Evolutionary conservation across 2,888 invertebrate genomes (phyloP).

Genomic region (Dryomyza anilis): DNA sequence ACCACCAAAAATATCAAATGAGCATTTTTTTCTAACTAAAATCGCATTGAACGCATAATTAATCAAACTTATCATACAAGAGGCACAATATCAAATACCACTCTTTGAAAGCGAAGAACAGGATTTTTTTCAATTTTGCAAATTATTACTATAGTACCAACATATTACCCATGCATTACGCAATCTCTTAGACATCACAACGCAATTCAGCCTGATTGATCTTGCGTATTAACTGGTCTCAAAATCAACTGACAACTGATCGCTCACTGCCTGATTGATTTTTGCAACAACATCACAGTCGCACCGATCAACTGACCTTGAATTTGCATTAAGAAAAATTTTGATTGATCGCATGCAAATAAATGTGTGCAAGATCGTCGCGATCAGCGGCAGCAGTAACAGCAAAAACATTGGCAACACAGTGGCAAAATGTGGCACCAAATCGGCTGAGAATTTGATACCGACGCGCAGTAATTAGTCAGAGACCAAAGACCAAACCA

Average conservation of each 20-base stretch:
- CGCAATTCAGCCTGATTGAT: conserved; percentile 7
- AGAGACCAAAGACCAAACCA: not conserved
- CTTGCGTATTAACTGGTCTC: not conserved
- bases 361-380: conserved; percentile 7
- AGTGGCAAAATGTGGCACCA: conserved; percentile 38
- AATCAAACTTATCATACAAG: too few species aligned
- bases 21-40: too few species aligned
- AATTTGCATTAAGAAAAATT: conserved; percentile 51
- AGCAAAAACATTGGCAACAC: conserved; percentile 9
- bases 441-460: conserved; percentile 37
- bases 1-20: too few species aligned
- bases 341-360: conserved; percentile 51
- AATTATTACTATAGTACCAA: too few species aligned
- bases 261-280: conserved; percentile 54
- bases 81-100: too few species aligned
- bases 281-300: conserved; percentile 40
- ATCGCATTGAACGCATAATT: too few species aligned
- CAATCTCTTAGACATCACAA: too few species aligned
- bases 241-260: conserved; percentile 42
- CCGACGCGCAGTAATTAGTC: conserved; percentile 30
- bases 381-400: not conserved
- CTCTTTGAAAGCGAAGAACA: too few species aligned
- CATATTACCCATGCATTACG: too few species aligned
- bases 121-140: too few species aligned
- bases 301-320: conserved; percentile 47